Base-by-base conservation (phyloP, 1,140 invertebrate species). In the Pseudoatta argentina region DNA sequence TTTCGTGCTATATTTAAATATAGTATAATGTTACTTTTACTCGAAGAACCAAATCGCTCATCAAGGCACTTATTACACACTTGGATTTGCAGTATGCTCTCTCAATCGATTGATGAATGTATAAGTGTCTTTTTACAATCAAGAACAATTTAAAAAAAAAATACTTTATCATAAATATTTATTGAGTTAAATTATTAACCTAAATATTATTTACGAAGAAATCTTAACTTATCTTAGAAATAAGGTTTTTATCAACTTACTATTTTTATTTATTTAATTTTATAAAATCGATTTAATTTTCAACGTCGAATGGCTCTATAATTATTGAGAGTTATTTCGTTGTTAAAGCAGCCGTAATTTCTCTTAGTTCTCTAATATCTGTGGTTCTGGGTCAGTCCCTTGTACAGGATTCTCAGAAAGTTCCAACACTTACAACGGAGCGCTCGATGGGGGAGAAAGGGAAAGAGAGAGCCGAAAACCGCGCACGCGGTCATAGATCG, bases 391-490 rank as follows among this genome's bases (percentile, higher is more conserved):
- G 55, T 83, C 79, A 83, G 69, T 1, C 78, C 39, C 39, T 24
- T 39, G 69, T 8, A 51, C 44, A 83, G 24, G 10, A 61, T 75
- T 75, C 55, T 83, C 69, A 12, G 64, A 39, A 69, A 16, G 39
- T 75, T 83, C 24, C 39, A 39, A 71, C 30, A n/a, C 44, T 63
- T 21, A 24, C 59, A n/a, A 24, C 30, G 51, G 2, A 4, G 4
- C 30, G 16, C 7, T 59, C 27, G 53, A 57, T 10, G 27, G 44
- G 16, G 21, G 53, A 21, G 24, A 18, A 44, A 57, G 79, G 24
- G 79, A 82, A 48, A 72, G 34, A 82, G 53, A 69, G 34, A 73
- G 44, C 24, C 55, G 79, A 83, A 83, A 83, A 83, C 44, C 79
- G 44, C 39, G 79, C 79, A n/a, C 24, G 21, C 21, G 69, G 55